These are phyloP conservation scores for Apteryx mantelli DNA, from an alignment of 2,113 vertebrate genomes.

Conservation along the genomic window DNA sequence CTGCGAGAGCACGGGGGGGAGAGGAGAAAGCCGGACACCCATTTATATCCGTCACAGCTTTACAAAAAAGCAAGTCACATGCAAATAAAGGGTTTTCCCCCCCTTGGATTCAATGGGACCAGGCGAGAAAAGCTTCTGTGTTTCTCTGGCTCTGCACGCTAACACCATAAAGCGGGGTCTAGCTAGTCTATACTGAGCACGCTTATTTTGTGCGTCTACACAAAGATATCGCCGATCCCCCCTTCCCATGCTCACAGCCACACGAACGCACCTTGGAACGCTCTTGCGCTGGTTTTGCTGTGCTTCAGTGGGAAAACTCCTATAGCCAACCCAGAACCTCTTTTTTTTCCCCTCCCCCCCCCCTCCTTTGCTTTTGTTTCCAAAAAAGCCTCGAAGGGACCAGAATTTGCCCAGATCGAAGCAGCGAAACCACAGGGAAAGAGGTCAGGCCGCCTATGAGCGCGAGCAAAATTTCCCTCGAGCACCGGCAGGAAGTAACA, in stretches of 20 bases:
- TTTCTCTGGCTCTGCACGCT: rapidly evolving
- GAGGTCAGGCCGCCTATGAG: neutral
- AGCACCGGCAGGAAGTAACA: neutral
- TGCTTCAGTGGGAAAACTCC: neutral
- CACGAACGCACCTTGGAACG: neutral
- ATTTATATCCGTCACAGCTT: neutral
- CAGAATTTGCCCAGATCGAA: neutral
- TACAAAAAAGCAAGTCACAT: neutral
- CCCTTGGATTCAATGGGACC: rapidly evolving
- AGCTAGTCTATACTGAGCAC: rapidly evolving
- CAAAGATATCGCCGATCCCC: neutral
- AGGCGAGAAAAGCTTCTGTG: neutral
- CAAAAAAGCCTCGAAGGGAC: neutral
- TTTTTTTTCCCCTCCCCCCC: rapidly evolving
- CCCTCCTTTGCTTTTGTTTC: neutral
- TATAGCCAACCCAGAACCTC: neutral
- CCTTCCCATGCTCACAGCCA: neutral
- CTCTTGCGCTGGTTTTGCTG: neutral
- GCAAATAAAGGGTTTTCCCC: neutral
- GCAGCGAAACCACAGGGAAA: neutral
- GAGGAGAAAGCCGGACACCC: neutral
- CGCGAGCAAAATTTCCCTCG: neutral
- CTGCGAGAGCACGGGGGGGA: slow-evolving; percentile 43
- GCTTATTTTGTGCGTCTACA: rapidly evolving
- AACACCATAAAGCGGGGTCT: neutral